Evolutionary conservation across 2,113 vertebrate species (phyloP).

Genomic region (Larimichthys polyactis): DNA sequence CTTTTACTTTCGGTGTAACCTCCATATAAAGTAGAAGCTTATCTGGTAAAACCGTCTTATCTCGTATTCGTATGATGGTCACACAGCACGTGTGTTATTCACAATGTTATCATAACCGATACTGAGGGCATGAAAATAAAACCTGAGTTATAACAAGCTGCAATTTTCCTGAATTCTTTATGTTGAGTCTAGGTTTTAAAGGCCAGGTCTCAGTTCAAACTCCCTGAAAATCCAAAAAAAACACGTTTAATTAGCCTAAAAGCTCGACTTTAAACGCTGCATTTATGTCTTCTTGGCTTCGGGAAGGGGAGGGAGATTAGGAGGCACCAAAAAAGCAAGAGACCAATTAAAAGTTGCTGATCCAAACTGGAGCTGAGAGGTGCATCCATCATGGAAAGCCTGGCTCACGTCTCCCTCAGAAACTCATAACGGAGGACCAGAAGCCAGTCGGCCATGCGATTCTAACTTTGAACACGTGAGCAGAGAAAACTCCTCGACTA

Average conservation of each 20-base stretch:
- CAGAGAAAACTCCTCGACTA: constrained; percentile 35
- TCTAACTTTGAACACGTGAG: constrained; percentile 49
- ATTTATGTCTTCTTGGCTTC: constrained; percentile 49
- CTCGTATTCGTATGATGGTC: too few species aligned
- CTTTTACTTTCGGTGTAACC: background rate
- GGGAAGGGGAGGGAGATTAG: constrained; percentile 49
- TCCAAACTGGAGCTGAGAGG: constrained; percentile 70
- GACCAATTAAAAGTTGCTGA: constrained; percentile 76
- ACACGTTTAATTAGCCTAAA: constrained; percentile 31
- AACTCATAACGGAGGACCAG: constrained; percentile 29
- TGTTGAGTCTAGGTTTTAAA: background rate
- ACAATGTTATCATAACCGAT: too few species aligned
- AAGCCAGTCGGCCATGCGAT: constrained; percentile 17
- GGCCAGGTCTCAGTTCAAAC: background rate
- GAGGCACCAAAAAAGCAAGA: constrained; percentile 44
- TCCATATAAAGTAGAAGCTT: background rate
- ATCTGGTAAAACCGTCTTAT: background rate
- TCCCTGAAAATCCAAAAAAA: background rate
- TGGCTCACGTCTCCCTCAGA: constrained; percentile 19
- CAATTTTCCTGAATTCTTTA: background rate
- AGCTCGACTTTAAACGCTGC: background rate
- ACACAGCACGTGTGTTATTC: too few species aligned
- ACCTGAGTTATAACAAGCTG: background rate
- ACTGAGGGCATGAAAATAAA: background rate
- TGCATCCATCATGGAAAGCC: constrained; percentile 61